phyloP scores from a whole-genome alignment of 2,888 invertebrate species.

The Tetramorium bicarinatum region DNA sequence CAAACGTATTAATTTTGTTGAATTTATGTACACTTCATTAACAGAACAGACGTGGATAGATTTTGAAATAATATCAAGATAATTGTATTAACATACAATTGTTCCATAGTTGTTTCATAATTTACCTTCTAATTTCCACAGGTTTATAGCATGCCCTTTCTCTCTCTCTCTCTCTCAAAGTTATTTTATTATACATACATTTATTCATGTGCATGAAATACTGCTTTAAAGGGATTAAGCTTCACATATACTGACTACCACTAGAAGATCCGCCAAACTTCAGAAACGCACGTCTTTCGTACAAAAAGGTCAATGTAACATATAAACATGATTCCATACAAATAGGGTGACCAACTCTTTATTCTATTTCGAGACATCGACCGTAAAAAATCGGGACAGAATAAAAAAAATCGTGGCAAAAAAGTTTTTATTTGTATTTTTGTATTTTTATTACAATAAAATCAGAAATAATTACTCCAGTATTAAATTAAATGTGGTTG shows the following conservation, averaged over 20 bases:
- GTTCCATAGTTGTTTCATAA: neutral
- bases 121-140: neutral
- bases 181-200: neutral
- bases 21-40: neutral
- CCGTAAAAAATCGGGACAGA: no score
- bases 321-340: neutral
- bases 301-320: neutral
- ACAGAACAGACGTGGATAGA: neutral
- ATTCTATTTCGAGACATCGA: no score
- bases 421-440: no score
- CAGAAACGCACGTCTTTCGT: neutral
- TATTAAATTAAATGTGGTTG: no score
- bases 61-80: neutral
- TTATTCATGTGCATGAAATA: conserved; percentile 19
- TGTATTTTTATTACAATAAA: no score
- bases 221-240: neutral
- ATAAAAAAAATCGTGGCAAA: no score
- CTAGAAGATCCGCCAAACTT: neutral
- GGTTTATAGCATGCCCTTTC: neutral
- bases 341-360: no score
- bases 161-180: neutral
- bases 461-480: no score
- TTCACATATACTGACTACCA: neutral
- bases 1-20: neutral
- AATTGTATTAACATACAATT: neutral